phyloP scores from a whole-genome alignment of 2,113 vertebrate species.

The Albula glossodonta region DNA sequence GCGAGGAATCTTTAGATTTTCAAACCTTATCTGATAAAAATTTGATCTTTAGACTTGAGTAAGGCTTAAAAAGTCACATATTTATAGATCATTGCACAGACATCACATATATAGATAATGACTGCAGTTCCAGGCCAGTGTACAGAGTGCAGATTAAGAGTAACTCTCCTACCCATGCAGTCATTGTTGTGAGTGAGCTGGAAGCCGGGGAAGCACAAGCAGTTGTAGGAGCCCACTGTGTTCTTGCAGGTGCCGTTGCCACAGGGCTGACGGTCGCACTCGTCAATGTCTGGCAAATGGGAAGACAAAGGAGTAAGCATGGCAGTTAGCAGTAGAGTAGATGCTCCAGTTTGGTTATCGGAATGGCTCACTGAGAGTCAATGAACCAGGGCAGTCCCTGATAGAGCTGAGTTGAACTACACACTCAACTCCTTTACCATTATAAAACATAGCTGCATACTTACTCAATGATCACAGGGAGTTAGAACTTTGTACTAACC shows the following conservation, averaged over 20 bases:
- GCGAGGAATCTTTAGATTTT: too few species aligned
- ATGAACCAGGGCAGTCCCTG: not conserved
- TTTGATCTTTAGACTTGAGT: too few species aligned
- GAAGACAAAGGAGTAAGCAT: conserved; percentile 9
- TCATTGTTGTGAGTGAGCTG: conserved; percentile 84
- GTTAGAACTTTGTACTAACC: too few species aligned
- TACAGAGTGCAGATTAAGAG: not conserved
- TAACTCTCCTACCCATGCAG: conserved; percentile 78
- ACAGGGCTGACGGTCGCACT: conserved; percentile 87
- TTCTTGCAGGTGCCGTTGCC: conserved; percentile 93
- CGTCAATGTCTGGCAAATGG: conserved; percentile 77
- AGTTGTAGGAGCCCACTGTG: conserved; percentile 90
- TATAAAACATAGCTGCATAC: too few species aligned
- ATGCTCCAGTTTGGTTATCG: not conserved
- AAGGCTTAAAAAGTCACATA: too few species aligned
- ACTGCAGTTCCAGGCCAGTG: not conserved
- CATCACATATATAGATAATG: not conserved
- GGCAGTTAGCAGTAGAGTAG: not conserved
- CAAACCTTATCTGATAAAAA: too few species aligned
- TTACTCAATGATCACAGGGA: too few species aligned
- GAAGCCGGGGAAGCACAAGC: conserved; percentile 90
- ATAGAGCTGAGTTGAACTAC: not conserved
- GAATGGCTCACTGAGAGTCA: not conserved
- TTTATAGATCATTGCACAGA: too few species aligned
- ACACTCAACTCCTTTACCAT: too few species aligned